Evolutionary conservation across 2,113 vertebrate species (phyloP).

Genomic region (Otus sunia): DNA sequence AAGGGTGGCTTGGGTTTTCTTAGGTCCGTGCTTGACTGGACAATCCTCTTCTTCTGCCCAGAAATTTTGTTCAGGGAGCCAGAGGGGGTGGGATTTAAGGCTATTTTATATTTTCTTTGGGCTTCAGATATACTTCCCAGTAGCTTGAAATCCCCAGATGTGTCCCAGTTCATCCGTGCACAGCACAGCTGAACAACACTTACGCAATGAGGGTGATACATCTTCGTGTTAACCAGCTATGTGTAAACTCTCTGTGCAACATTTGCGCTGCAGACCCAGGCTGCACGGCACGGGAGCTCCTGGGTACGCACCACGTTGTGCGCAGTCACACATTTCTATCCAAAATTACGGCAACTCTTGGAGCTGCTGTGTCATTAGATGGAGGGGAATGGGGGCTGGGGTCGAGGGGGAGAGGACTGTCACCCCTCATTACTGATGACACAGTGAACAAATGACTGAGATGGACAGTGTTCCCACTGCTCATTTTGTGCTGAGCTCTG

Average conservation of each 20-base stretch:
- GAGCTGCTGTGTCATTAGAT: neutral
- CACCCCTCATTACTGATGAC: neutral
- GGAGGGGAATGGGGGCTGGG: neutral
- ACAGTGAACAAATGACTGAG: neutral
- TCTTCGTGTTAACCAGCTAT: neutral
- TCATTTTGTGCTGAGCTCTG: neutral
- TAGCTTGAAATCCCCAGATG: neutral
- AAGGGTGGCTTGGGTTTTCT: neutral
- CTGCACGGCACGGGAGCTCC: neutral
- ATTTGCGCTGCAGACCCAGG: neutral
- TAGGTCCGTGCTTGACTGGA: neutral
- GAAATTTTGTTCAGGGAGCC: neutral
- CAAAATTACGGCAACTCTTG: neutral
- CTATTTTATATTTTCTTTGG: neutral
- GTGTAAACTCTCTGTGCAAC: neutral
- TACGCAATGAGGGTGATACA: neutral
- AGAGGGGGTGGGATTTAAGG: neutral
- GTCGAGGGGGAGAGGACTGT: neutral
- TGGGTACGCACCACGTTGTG: neutral
- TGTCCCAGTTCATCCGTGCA: fast-evolving
- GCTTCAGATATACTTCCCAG: neutral
- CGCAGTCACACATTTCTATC: neutral
- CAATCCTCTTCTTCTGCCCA: neutral
- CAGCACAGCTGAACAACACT: neutral
- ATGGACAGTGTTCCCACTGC: neutral